phyloP scores from a whole-genome alignment of 2,888 invertebrate species.

The Allophyes oxyacanthae region DNA sequence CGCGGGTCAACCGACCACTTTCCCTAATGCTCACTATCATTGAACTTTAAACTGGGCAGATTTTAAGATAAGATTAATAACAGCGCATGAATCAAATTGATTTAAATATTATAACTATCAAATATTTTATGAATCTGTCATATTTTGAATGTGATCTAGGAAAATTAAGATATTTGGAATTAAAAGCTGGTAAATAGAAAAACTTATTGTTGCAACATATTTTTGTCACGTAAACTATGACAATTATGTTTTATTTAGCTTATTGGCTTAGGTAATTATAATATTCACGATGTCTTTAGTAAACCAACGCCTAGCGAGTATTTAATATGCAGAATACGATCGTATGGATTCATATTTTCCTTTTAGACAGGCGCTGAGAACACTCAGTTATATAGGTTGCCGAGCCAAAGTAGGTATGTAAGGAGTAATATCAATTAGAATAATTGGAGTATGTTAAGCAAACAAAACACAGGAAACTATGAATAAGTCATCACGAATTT shows the following conservation, averaged over 20 bases:
- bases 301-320: slow-evolving; percentile 32
- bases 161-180: slow-evolving; percentile 13
- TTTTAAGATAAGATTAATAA: slow-evolving; percentile 46
- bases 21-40: slow-evolving; percentile 59
- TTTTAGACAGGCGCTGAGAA: slow-evolving; percentile 25
- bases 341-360: not conserved
- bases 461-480: slow-evolving; percentile 40
- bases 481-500: slow-evolving; percentile 40
- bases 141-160: not conserved
- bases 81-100: slow-evolving; percentile 45
- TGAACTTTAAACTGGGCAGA: slow-evolving; percentile 53
- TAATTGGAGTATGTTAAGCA: slow-evolving; percentile 20
- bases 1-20: slow-evolving; percentile 67
- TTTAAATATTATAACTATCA: slow-evolving; percentile 23
- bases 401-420: not conserved
- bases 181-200: not conserved
- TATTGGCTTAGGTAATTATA: no score
- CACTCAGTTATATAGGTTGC: no score
- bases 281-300: no score
- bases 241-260: no score
- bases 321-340: slow-evolving; percentile 10
- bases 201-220: not conserved
- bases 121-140: slow-evolving; percentile 14
- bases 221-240: no score
- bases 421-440: not conserved